phyloP scores from a whole-genome alignment of 2,888 invertebrate species.

The Nebria brevicollis region DNA sequence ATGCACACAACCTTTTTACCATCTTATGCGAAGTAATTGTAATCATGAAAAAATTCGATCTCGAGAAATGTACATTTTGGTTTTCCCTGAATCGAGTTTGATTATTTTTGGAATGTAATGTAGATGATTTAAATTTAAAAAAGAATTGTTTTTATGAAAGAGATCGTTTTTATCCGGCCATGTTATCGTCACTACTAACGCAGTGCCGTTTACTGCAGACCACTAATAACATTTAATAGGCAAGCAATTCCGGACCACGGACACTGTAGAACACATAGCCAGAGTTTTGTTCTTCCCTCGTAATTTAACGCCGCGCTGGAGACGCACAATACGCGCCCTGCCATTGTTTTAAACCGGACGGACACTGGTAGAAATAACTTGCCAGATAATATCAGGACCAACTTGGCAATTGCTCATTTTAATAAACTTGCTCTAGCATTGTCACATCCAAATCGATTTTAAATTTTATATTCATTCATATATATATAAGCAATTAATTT shows the following conservation, averaged over 20 bases:
- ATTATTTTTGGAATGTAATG: too few relatives aligned
- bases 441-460: too few relatives aligned
- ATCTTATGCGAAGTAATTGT: too few relatives aligned
- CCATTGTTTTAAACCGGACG: not conserved
- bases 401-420: not conserved
- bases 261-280: not conserved
- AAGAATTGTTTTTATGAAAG: not conserved
- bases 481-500: too few relatives aligned
- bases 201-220: not conserved
- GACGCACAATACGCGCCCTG: not conserved
- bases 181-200: not conserved
- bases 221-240: slow-evolving; percentile 1
- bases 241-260: not conserved
- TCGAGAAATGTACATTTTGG: too few relatives aligned
- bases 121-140: too few relatives aligned
- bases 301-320: not conserved
- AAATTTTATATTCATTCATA: too few relatives aligned
- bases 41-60: too few relatives aligned
- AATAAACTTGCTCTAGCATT: not conserved
- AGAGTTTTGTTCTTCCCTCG: not conserved
- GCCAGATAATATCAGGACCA: not conserved
- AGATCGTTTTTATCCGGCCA: not conserved
- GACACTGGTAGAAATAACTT: not conserved
- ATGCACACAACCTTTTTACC: too few relatives aligned
- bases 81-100: too few relatives aligned